Evolutionary conservation across 2,888 invertebrate species (phyloP), one percentile per base, ranked within the genome.

Genomic region (Sarcophaga rosellei): DNA sequence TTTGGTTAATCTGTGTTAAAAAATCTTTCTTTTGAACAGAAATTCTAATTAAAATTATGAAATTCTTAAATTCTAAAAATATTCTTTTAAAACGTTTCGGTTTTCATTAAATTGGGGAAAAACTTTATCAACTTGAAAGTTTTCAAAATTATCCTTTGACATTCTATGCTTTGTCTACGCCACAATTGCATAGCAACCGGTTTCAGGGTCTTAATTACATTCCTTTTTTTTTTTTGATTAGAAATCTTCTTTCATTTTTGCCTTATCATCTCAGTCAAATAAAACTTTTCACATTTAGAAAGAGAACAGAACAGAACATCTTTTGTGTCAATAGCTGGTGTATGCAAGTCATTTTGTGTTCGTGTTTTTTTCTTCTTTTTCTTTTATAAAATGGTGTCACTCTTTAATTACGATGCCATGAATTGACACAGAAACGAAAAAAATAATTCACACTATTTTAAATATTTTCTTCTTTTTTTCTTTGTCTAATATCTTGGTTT

Each of bases 191-290:
- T 53, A 17, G 53, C 17, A 53, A 53, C 53, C 47, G 45, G 10
- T 47, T 68, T 68, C 45, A 68, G 47, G 45, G 12, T 6, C 47
- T 44, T 68, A 47, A 68, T 68, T 68, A 68, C 21, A 20, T 68
- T 47, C 0, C 10, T 8, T 3, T 68, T 53, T 47, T 47, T 11
- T 47, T 53, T 53, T 53, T 53, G 12, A 53, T 53, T 53, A 17
- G 35, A 53, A 15, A 15, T 53, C 5, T 53, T 53, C 17, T 53
- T 53, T 53, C 3, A 15, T 53, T 4, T 53, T 15, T 12, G 53
- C 17, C 53, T 53, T 53, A 53, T 53, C 53, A 53, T 53, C 3
- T 53, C 53, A 53, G 53, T 53, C 15, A 53, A 53, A 12, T 53
- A 53, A 53, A 53, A 53, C 53, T 53, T 53, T 53, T 53, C 53